Base-by-base conservation (phyloP, 2,797 vertebrate genomes). In the Capromys pilorides region DNA sequence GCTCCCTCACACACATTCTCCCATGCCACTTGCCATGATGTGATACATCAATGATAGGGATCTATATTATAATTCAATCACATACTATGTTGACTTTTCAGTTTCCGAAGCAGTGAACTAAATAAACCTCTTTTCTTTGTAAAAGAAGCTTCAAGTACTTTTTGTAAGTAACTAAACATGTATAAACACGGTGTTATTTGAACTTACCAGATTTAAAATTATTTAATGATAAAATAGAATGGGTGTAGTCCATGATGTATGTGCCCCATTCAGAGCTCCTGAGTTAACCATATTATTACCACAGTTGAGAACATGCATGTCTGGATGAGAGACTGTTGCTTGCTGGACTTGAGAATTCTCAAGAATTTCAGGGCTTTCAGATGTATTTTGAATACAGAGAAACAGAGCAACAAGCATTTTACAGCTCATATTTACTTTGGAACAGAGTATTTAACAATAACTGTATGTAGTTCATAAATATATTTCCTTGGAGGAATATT, bases 381-480 rank as follows among this genome's bases (percentile, higher is more conserved):
- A 81, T 88, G 84, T 86, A 91, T 73, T 85, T 59, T 86, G 36
- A 97, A 96, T 45, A 78, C 45, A 96, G 93, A 94, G 69, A 31
- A 80, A 18, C 59, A 75, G 45, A 84, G 69, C 10, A 71, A 0
- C 2, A 89, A 86, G 13, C 16, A 83, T 10, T 90, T 54, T 77
- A 26, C 82, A 77, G 66, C 80, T 90, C 84, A 92, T 59, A 94
- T 88, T 90, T 91, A 92, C 75, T 85, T 94, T 96, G 80, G 96
- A 85, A 81, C 33, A 88, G 57, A 67, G 88, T 92, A 92, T 81
- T 93, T 94, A 80, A 67, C 31, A 83, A 87, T 93, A 66, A 11
- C 78, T 39, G 89, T 96, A 94, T 91, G 86, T 89, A 28, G 96
- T 86, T 64, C 83, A 96, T 73, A 95, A 96, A 96, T 94, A 59